phyloP scores from a whole-genome alignment of 2,797 vertebrate species.

The Ceyx erithaca region DNA sequence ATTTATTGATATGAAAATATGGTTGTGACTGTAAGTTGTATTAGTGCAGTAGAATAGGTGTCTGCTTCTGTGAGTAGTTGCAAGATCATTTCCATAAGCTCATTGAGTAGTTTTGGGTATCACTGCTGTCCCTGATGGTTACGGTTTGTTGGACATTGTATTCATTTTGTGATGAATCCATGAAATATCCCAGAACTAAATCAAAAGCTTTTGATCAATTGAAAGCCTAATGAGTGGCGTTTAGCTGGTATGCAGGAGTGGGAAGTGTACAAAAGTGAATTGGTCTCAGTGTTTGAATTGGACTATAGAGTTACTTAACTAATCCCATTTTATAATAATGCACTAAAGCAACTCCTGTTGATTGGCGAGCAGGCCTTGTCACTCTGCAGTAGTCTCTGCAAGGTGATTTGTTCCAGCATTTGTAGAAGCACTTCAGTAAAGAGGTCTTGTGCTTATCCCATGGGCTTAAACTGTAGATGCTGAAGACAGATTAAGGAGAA shows the following conservation, averaged over 20 bases:
- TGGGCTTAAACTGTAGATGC: neutral
- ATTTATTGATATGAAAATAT: neutral
- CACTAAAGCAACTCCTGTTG: neutral
- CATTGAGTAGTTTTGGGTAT: neutral
- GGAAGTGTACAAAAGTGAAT: neutral
- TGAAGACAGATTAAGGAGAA: slow-evolving; percentile 48
- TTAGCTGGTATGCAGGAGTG: neutral
- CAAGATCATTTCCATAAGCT: neutral
- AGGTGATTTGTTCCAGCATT: slow-evolving; percentile 47
- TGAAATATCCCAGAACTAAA: neutral
- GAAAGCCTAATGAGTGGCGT: neutral
- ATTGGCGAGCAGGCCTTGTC: slow-evolving; percentile 18
- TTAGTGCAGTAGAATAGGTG: neutral
- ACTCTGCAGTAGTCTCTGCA: neutral
- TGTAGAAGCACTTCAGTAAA: slow-evolving; percentile 1
- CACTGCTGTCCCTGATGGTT: neutral
- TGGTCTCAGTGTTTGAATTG: neutral
- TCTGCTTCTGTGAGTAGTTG: neutral
- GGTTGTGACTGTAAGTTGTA: neutral
- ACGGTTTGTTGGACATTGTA: neutral
- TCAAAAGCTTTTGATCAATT: neutral
- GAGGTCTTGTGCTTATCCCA: slow-evolving; percentile 30
- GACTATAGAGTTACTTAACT: slow-evolving; percentile 27
- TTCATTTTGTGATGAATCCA: neutral
- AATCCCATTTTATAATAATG: slow-evolving; percentile 40